Evolutionary conservation across 2,113 vertebrate genomes (phyloP).

Genomic region (Aleadryas rufinucha): DNA sequence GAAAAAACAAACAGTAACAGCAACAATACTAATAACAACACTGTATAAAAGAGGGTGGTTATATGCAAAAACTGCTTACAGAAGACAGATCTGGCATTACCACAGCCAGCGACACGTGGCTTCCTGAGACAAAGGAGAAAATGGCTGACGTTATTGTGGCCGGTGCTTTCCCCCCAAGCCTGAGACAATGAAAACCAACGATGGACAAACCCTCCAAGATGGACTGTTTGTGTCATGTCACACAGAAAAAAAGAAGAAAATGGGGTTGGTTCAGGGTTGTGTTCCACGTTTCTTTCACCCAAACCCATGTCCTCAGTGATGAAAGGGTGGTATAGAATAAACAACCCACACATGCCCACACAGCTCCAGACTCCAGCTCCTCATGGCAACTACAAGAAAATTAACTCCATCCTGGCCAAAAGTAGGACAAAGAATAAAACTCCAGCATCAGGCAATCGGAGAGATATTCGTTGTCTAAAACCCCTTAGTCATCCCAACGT

Average conservation of each 20-base stretch:
- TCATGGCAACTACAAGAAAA: not conserved
- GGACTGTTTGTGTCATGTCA: not conserved
- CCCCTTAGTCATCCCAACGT: not conserved
- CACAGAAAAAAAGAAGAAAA: not conserved
- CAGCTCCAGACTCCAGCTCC: not conserved
- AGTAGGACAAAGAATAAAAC: not conserved
- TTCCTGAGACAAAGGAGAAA: not conserved
- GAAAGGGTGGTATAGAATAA: not conserved
- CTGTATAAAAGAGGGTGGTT: not conserved
- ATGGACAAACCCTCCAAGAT: not conserved
- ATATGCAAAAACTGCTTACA: not conserved
- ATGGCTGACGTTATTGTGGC: rapidly evolving
- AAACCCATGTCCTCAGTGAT: not conserved
- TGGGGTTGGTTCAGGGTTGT: not conserved
- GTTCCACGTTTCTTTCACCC: not conserved
- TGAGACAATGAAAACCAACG: not conserved
- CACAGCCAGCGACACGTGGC: rapidly evolving
- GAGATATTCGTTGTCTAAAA: not conserved
- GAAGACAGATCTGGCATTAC: not conserved
- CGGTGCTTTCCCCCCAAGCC: rapidly evolving
- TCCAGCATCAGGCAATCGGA: not conserved
- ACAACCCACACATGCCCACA: not conserved
- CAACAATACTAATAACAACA: not conserved
- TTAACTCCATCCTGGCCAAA: not conserved
- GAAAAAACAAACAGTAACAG: not conserved